Evolutionary conservation across 2,888 invertebrate species (phyloP), one percentile per base, ranked within the genome.

Genomic region (Ceramica pisi): DNA sequence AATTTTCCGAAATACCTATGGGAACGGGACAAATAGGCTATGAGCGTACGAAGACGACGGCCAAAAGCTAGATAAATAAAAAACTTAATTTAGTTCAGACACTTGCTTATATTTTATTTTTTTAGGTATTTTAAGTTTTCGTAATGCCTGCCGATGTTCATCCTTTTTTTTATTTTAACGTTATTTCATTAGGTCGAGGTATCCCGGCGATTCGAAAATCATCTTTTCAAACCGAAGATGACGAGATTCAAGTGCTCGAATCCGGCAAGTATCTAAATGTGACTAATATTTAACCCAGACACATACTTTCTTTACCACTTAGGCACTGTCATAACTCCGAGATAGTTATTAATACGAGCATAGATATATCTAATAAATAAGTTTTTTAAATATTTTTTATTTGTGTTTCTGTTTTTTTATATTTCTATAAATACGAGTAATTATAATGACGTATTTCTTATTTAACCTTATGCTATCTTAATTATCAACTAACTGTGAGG

Each of bases 131-230:
- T 35, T 35, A 35, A 38, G 21, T 57, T 57, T 55, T 55, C 26
- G 10, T 19, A 4, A 19, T 10, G 19, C 7, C 55, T 31, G 53
- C 23, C 9, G 31, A 19, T 55, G 26, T 57, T 57, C 14, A 57
- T 38, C 35, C 14, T 57, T 21, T 21, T 14, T 57, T 57, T 57
- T 57, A 46, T 66, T 60, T 59, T 23, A 60, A 66, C 19, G 5
- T 56, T 56, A 67, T 69, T 5, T 67, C 31, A 50, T 70, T 67
- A 44, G 50, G 57, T 67, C 50, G 57, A 23, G 57, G 50, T 50
- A 19, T 31, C 57, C 1, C 41, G 41, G 26, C 6, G 48, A 12
- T 41, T 19, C 57, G 21, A 35, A 19, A 31, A 41, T 19, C 21
- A 1, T 7, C 2, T 67, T 21, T 31, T 50, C 19, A 50, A 68